phyloP scores from a whole-genome alignment of 2,113 vertebrate species.

The Tychaedon coryphoeus region DNA sequence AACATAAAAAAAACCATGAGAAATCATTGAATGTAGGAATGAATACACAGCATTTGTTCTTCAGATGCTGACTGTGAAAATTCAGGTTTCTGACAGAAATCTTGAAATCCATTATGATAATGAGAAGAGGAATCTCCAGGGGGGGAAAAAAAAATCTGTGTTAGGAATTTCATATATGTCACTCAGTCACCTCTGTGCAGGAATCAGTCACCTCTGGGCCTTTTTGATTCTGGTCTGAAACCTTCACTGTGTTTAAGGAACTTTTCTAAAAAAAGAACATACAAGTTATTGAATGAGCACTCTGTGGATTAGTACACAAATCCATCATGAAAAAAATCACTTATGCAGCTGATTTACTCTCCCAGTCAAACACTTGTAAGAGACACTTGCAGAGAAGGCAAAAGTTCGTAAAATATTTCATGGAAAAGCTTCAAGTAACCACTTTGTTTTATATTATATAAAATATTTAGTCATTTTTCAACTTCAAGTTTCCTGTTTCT shows the following conservation, averaged over 20 bases:
- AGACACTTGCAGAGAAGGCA: neutral
- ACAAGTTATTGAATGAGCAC: neutral
- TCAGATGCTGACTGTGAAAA: neutral
- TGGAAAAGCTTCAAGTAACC: accelerated
- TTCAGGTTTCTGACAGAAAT: neutral
- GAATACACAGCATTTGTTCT: accelerated
- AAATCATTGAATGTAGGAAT: neutral
- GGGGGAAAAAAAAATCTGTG: accelerated
- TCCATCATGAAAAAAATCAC: neutral
- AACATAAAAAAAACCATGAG: neutral
- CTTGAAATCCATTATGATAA: neutral
- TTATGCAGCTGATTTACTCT: neutral
- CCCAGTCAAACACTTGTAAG: neutral
- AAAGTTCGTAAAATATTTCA: neutral
- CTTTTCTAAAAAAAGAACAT: neutral
- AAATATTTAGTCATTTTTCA: neutral
- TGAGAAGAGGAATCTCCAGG: neutral
- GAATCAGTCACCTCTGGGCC: neutral
- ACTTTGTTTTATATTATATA: neutral
- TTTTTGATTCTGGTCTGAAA: neutral
- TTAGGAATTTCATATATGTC: neutral
- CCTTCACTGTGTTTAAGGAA: neutral
- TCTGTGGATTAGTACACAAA: neutral
- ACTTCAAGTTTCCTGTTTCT: neutral
- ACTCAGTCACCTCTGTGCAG: neutral